Conservation (phyloP, 2,797 vertebrate species). For the Gambusia yucatana region DNA sequence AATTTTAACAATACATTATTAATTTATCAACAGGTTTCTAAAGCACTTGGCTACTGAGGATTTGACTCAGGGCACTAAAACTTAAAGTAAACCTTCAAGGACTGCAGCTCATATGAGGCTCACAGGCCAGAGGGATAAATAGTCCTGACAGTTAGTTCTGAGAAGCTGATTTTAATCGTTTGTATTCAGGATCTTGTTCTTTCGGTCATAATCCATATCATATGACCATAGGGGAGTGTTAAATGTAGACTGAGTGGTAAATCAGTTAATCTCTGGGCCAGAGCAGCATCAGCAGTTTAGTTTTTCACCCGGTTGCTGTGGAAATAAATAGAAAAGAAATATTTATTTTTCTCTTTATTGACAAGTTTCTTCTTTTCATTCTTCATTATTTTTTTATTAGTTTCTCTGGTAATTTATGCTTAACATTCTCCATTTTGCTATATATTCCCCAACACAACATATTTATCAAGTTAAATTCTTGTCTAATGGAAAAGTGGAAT, state of each 20-base stretch:
- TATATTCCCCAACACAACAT: background rate
- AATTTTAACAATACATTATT: background rate
- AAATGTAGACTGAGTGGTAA: background rate
- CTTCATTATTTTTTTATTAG: background rate
- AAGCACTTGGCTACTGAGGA: background rate
- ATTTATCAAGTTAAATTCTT: background rate
- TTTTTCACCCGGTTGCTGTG: background rate
- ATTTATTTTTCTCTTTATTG: background rate
- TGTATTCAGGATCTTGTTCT: background rate
- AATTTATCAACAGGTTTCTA: background rate
- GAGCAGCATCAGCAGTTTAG: background rate
- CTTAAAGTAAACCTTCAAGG: background rate
- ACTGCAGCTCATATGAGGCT: background rate
- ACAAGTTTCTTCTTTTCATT: background rate
- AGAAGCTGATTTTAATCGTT: background rate
- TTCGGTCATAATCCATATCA: background rate
- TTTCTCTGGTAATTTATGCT: background rate
- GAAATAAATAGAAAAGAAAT: background rate
- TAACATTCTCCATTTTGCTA: background rate
- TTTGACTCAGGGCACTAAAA: background rate
- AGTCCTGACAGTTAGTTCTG: background rate
- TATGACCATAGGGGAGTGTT: background rate
- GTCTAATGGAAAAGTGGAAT: background rate
- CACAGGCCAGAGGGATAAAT: background rate
- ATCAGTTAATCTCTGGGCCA: background rate